A percentile compares a stretch with the other conserved stretches of the same genome.
Evolutionary conservation across 2,113 vertebrate genomes (phyloP).

Genomic region (Silurus meridionalis): DNA sequence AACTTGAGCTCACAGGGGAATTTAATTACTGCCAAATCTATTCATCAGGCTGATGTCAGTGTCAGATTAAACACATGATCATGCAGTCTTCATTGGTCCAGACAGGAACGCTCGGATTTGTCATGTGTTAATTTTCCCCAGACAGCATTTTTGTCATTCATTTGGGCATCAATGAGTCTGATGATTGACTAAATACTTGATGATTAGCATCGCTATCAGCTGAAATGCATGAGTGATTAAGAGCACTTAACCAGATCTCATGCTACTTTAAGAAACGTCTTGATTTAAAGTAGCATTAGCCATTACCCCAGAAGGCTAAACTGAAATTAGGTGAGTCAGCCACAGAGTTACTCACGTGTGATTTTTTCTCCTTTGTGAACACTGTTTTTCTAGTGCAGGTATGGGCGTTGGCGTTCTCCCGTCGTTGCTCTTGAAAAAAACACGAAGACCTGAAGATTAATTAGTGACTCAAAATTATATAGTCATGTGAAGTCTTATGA

Average conservation of each 20-base stretch:
- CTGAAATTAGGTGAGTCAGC: conserved; percentile 21
- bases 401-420: neutral
- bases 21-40: neutral
- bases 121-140: neutral
- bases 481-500: neutral
- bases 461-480: neutral
- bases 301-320: conserved; percentile 19
- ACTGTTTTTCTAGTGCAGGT: neutral
- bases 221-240: neutral
- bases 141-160: neutral
- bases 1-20: neutral
- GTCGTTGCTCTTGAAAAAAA: neutral
- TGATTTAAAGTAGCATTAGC: neutral
- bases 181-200: too few species aligned
- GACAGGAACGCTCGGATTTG: neutral
- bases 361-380: neutral
- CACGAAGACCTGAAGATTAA: neutral
- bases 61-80: neutral
- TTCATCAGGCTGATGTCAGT: neutral
- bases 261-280: neutral
- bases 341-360: conserved; percentile 9
- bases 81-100: neutral
- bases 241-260: too few species aligned
- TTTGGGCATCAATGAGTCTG: neutral
- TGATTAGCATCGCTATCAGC: neutral